Conservation (phyloP, 2,888 invertebrate species). For the Tenthredo scrophulariae region DNA sequence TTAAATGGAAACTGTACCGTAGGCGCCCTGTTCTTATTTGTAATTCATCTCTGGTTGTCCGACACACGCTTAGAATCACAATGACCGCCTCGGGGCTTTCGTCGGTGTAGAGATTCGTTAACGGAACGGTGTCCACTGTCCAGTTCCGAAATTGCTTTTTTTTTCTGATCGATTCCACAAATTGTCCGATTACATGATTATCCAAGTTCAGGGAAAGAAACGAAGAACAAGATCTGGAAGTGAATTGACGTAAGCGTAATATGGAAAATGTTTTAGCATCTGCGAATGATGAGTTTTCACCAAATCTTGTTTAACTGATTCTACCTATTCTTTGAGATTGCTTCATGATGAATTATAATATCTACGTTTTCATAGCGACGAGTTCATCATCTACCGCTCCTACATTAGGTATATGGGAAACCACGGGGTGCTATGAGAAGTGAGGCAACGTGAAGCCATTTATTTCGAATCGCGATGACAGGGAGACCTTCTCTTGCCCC, state of each 20-base stretch:
- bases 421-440: slow-evolving; percentile 37
- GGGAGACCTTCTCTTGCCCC: slow-evolving; percentile 42
- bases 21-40: background rate
- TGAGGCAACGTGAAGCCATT: slow-evolving; percentile 41
- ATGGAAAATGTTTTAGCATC: background rate
- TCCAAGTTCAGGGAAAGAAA: background rate
- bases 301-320: background rate
- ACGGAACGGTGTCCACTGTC: background rate
- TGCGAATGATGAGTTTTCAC: background rate
- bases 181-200: background rate
- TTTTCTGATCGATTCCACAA: background rate
- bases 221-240: background rate
- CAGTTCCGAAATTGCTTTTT: slow-evolving; percentile 7
- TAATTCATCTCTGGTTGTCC: slow-evolving; percentile 17
- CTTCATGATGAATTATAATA: background rate
- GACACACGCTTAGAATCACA: slow-evolving; percentile 17
- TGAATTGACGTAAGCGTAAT: background rate
- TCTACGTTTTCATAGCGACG: background rate
- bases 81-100: slow-evolving; percentile 10
- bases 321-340: background rate
- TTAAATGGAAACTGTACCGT: background rate
- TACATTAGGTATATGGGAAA: slow-evolving; percentile 25
- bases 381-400: slow-evolving; percentile 4
- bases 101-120: background rate
- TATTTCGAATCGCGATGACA: slow-evolving; percentile 42